phyloP scores from a whole-genome alignment of 2,888 invertebrate species.

The Corythucha ciliata region DNA sequence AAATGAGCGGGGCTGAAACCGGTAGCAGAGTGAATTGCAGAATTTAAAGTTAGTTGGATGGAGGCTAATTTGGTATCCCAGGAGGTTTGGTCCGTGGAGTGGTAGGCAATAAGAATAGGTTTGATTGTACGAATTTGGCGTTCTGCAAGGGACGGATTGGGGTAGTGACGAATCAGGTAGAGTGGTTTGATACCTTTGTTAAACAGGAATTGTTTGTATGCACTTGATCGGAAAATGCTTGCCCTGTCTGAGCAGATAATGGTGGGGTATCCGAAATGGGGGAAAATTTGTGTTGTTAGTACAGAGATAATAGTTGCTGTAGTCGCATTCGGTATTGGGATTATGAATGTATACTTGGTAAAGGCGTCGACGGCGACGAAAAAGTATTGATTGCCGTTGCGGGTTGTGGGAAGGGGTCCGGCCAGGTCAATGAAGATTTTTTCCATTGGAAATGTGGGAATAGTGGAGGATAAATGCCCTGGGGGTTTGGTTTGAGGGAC shows the following conservation, averaged over 20 bases:
- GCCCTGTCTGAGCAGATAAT: background rate
- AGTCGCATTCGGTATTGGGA: constrained; percentile 8
- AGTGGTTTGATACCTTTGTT: constrained; percentile 2
- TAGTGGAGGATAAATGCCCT: constrained; percentile 2
- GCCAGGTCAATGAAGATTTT: constrained; percentile 5
- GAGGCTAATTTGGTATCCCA: too few species aligned
- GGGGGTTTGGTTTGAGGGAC: background rate
- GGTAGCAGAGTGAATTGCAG: too few species aligned
- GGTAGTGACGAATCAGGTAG: background rate
- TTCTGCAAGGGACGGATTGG: too few species aligned
- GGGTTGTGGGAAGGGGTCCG: constrained; percentile 1
- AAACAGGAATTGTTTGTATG: constrained; percentile 4
- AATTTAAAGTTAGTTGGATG: too few species aligned
- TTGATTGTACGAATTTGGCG: too few species aligned
- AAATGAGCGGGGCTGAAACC: too few species aligned
- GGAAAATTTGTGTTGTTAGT: too few species aligned
- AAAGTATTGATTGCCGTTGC: background rate
- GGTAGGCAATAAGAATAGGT: too few species aligned
- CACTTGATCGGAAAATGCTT: background rate
- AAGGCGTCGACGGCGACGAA: constrained; percentile 9
- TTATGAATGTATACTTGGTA: constrained; percentile 3
- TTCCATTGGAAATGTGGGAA: background rate
- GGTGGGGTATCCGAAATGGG: constrained; percentile 5
- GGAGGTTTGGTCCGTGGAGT: too few species aligned
- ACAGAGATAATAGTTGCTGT: too few species aligned